These are phyloP conservation scores for Gallinago paraguaiae DNA, from an alignment of 2,113 vertebrate genomes.

Conservation along the genomic window DNA sequence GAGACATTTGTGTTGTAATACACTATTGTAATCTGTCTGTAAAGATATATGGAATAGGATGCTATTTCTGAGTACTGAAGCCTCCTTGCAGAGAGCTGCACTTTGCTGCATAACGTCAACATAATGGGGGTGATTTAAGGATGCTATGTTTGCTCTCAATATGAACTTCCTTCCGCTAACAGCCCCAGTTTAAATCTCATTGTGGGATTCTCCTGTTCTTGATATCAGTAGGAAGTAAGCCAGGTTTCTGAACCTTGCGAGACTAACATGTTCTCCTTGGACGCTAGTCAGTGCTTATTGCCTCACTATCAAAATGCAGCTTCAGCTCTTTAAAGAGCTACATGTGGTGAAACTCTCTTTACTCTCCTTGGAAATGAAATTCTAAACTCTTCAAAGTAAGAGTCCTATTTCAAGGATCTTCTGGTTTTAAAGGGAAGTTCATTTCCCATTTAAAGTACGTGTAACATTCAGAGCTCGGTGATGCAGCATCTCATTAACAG, in stretches of 20 bases:
- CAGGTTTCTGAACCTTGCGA: not conserved
- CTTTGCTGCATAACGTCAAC: not conserved
- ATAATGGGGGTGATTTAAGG: not conserved
- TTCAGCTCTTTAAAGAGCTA: slow-evolving; percentile 27
- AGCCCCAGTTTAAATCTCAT: not conserved
- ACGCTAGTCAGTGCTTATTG: not conserved
- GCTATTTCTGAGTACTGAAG: not conserved
- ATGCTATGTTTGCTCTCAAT: not conserved
- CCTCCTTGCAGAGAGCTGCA: not conserved
- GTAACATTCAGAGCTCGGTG: not conserved
- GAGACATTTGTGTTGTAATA: not conserved
- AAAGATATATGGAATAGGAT: not conserved
- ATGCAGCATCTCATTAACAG: slow-evolving; percentile 8
- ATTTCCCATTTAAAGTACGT: slow-evolving; percentile 24
- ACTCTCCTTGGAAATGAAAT: slow-evolving; percentile 30
- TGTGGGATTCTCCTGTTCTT: not conserved
- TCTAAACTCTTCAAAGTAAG: slow-evolving; percentile 25
- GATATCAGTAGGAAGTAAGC: not conserved
- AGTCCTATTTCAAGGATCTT: slow-evolving; percentile 19
- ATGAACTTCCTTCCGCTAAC: not conserved
- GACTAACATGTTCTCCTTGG: not conserved
- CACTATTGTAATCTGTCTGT: not conserved
- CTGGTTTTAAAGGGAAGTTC: slow-evolving; percentile 7
- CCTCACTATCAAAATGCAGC: slow-evolving; percentile 26
- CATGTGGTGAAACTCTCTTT: slow-evolving; percentile 18